phyloP scores from a whole-genome alignment of 2,888 invertebrate species.

The Cephus spinipes region DNA sequence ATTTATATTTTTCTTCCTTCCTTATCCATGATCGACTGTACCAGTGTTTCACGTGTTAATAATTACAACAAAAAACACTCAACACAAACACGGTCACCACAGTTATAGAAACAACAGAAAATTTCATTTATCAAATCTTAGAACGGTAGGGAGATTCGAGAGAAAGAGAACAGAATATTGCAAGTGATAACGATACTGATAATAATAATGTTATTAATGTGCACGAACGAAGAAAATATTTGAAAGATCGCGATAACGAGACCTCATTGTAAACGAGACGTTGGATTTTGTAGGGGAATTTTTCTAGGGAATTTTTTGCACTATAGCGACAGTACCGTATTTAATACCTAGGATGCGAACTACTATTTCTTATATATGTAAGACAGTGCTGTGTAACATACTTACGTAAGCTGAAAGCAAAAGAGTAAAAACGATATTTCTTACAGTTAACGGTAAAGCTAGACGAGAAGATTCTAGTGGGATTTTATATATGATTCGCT shows the following conservation, averaged over 20 bases:
- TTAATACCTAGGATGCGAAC: neutral
- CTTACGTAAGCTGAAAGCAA: neutral
- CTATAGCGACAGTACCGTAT: neutral
- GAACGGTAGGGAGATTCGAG: neutral
- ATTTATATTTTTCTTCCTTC: neutral
- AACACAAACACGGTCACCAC: neutral
- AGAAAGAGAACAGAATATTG: neutral
- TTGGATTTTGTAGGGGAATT: neutral
- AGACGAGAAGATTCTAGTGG: neutral
- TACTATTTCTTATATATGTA: neutral
- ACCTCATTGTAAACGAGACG: neutral
- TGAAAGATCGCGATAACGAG: neutral
- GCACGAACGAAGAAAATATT: neutral
- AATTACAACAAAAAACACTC: neutral
- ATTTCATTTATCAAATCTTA: neutral
- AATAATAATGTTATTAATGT: neutral
- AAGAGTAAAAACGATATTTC: neutral
- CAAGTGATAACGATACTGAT: conserved; percentile 8
- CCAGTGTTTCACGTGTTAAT: neutral
- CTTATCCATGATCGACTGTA: neutral
- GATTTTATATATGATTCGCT: neutral
- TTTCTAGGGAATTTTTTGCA: conserved; percentile 8
- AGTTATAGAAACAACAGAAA: neutral
- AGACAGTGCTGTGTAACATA: neutral
- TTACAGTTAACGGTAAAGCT: neutral